Conservation (phyloP, 2,797 vertebrate species). For the Lepilemur ruficaudatus region DNA sequence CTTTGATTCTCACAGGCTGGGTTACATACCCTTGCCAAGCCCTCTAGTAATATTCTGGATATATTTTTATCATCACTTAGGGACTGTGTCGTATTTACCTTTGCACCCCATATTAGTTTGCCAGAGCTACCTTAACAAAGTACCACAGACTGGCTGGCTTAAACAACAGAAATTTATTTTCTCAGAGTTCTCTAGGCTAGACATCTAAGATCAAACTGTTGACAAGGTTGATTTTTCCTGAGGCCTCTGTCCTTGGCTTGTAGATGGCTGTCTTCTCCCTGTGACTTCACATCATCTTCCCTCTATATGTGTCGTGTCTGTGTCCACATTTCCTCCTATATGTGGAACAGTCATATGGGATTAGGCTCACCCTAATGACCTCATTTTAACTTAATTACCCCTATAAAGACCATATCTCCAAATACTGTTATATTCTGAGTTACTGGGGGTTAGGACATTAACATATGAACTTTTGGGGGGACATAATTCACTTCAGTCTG, state of each 20-base stretch:
- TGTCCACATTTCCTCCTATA: neutral
- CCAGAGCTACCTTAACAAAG: neutral
- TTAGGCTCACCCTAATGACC: neutral
- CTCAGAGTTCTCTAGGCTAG: neutral
- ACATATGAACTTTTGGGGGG: neutral
- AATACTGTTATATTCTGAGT: neutral
- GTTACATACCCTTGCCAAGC: rapidly evolving
- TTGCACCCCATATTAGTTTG: neutral
- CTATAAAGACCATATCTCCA: neutral
- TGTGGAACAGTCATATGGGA: neutral
- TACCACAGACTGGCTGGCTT: neutral
- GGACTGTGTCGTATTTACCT: neutral
- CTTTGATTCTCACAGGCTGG: neutral
- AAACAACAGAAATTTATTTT: neutral
- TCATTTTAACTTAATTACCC: neutral
- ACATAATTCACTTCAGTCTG: neutral
- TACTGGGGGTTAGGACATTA: neutral
- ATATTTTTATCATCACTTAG: neutral
- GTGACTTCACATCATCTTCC: neutral
- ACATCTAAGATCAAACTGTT: neutral
- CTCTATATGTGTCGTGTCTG: neutral
- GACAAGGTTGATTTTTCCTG: neutral
- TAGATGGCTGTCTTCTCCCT: neutral
- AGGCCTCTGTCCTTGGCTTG: neutral
- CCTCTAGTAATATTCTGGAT: rapidly evolving